Conservation (phyloP, 2,797 vertebrate species). For the Coracias cyanogaster region DNA sequence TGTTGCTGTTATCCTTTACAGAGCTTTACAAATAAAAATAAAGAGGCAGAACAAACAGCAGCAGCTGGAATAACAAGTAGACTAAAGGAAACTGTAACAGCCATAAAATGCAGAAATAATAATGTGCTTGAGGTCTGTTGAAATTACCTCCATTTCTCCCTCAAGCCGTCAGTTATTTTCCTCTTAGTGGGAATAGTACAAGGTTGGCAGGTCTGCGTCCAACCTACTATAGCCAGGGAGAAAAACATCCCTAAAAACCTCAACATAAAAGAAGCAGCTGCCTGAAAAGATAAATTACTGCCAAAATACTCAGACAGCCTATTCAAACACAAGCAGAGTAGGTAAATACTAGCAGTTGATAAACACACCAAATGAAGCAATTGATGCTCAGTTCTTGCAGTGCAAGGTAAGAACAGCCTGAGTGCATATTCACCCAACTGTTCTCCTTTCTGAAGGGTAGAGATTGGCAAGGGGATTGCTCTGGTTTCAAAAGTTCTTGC, state of each 20-base stretch:
- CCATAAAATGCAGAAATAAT: neutral
- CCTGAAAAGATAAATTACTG: slow-evolving; percentile 61
- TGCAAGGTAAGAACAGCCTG: neutral
- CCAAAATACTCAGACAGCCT: slow-evolving; percentile 44
- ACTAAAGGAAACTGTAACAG: neutral
- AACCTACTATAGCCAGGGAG: neutral
- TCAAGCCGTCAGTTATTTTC: slow-evolving; percentile 26
- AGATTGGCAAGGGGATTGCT: neutral
- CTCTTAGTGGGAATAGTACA: neutral
- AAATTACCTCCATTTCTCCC: slow-evolving; percentile 6
- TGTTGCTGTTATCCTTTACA: neutral
- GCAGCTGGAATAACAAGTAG: neutral
- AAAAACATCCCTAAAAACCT: slow-evolving; percentile 37
- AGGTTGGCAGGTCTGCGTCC: neutral
- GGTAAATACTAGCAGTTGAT: slow-evolving; percentile 45
- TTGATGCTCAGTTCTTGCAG: neutral
- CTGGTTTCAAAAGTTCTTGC: neutral
- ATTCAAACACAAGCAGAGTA: slow-evolving; percentile 27
- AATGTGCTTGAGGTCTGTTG: neutral
- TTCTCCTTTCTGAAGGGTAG: neutral
- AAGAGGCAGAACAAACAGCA: neutral
- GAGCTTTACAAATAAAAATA: slow-evolving; percentile 13
- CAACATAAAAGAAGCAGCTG: slow-evolving; percentile 63
- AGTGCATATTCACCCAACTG: neutral
- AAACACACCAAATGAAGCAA: slow-evolving; percentile 3